These are phyloP conservation scores for Mirza zaza DNA, from an alignment of 2,113 vertebrate species.

Conservation along the genomic window DNA sequence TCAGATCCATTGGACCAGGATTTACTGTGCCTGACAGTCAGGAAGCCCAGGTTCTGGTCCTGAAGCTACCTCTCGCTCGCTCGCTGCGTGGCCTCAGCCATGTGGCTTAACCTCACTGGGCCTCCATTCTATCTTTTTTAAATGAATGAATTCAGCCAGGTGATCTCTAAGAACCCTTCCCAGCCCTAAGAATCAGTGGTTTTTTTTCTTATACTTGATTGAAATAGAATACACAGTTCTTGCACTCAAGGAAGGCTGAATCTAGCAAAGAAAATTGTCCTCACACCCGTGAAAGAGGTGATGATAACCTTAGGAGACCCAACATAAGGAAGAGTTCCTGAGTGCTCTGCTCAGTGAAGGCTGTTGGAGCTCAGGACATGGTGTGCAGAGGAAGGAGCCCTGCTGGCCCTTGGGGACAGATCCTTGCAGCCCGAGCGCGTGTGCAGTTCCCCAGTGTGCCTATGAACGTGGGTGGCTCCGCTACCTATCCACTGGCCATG, in stretches of 20 bases:
- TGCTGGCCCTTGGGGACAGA: not conserved
- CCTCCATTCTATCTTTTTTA: not conserved
- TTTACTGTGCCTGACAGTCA: not conserved
- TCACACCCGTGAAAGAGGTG: not conserved
- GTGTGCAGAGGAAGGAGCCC: not conserved
- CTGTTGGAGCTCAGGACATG: not conserved
- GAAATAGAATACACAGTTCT: not conserved
- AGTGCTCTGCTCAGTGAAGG: not conserved
- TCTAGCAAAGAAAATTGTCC: not conserved
- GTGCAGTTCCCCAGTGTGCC: not conserved
- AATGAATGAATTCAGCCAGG: not conserved
- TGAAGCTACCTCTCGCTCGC: not conserved
- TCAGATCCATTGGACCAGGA: not conserved
- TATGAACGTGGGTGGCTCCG: not conserved
- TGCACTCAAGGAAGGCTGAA: not conserved
- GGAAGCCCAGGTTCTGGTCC: not conserved
- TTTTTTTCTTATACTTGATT: not conserved
- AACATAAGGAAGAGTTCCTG: not conserved
- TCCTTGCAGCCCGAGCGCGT: fast-evolving
- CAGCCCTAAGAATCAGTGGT: not conserved
- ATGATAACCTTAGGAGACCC: not conserved
- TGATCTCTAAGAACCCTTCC: not conserved
- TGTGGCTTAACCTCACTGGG: not conserved
- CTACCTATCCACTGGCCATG: not conserved
- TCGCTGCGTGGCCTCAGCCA: not conserved